phyloP scores from a whole-genome alignment of 2,888 invertebrate genomes.

The Xestia sexstrigata region DNA sequence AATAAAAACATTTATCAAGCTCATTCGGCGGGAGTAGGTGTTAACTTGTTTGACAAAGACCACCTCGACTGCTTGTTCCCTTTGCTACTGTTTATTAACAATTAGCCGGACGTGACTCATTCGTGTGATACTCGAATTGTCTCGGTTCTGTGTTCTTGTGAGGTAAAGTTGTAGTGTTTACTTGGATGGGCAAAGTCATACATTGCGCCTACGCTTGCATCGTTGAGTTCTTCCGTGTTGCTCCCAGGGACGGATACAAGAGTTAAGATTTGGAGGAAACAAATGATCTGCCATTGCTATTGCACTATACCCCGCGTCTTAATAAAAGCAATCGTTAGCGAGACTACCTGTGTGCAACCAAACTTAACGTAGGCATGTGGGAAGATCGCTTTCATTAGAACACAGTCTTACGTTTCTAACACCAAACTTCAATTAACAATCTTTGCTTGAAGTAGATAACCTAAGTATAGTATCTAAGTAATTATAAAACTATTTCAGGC shows the following conservation, averaged over 20 bases:
- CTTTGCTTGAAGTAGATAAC: background rate
- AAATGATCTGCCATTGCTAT: background rate
- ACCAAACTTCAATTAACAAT: background rate
- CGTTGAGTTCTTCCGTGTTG: conserved; percentile 25
- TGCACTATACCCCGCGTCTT: background rate
- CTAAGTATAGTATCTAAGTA: background rate
- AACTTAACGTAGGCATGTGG: background rate
- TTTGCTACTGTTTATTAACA: conserved; percentile 76
- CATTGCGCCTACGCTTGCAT: conserved; percentile 54
- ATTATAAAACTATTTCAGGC: background rate
- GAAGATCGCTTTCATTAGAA: background rate
- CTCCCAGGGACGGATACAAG: background rate
- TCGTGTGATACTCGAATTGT: conserved; percentile 70
- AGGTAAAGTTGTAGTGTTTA: conserved; percentile 58
- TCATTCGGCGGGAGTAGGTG: conserved; percentile 75
- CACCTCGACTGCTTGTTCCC: conserved; percentile 75
- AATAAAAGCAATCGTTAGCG: background rate
- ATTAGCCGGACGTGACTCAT: conserved; percentile 76
- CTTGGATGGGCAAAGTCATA: conserved; percentile 50
- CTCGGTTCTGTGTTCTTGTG: conserved; percentile 64
- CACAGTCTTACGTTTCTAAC: background rate
- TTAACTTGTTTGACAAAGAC: conserved; percentile 82
- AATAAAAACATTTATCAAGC: conserved; percentile 84
- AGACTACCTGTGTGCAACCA: background rate
- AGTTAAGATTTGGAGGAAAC: background rate